Evolutionary conservation across 2,888 invertebrate species (phyloP), one percentile per base, ranked within the genome.

Genomic region (Xanthia togata): DNA sequence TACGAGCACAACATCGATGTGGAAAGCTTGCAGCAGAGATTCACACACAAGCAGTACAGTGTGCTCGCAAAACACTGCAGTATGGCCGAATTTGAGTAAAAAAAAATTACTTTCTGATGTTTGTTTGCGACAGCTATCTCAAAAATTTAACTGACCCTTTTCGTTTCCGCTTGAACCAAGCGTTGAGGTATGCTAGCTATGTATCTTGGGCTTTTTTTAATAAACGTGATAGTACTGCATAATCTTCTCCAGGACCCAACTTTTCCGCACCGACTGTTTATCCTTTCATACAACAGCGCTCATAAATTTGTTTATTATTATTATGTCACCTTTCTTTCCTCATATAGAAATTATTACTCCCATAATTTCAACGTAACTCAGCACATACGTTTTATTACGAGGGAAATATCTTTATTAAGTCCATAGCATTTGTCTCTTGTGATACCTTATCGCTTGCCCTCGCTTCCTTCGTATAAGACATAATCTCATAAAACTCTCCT

Each of bases 391-490:
- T 94, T 94, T 94, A 94, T 94, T 94, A 86, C 79, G 68, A 72
- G 76, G 79, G 86, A 86, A 89, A 89, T 90, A 92, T 91, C 93
- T 93, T 94, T 93, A 94, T 94, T 94, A 94, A 94, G 91, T 93
- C 91, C 89, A 88, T 88, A 88, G 90, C 91, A 93, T 93, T 92
- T 92, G 92, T 93, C 92, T 93, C 90, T 87, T 89, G 89, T 91
- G 90, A 86, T 89, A 88, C 79, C 87, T 89, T 89, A 89, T 88
- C 87, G 84, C 81, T 88, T 65, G 81, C 81, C 81, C 80, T 81
- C 79, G 79, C 82, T 80, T 77, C 76, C 88, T 84, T 59, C 72
- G 81, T 86, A 83, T 77, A 80, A 81, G 79, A 87, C 80, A 83
- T 88, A 88, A 83, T 88, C 87, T 89, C 88, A 88, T 87, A 89